phyloP scores from a whole-genome alignment of 2,797 vertebrate genomes.

The Pseudotriccus pelzelni region DNA sequence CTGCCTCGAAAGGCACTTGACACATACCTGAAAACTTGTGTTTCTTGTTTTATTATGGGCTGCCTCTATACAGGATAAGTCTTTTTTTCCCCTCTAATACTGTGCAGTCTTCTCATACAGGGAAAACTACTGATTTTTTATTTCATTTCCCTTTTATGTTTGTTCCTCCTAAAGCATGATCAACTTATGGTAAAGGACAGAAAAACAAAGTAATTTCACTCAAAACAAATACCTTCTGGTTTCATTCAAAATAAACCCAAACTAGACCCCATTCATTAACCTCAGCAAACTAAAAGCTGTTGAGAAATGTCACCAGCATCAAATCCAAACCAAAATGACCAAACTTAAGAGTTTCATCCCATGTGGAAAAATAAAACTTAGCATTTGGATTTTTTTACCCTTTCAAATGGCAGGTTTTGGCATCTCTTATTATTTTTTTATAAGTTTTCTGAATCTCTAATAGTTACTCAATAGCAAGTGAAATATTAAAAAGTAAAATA shows the following conservation, averaged over 20 bases:
- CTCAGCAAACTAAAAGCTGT: neutral
- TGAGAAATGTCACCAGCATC: neutral
- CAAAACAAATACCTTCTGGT: neutral
- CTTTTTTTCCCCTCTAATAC: neutral
- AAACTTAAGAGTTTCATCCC: neutral
- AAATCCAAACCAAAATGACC: neutral
- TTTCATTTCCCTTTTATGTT: constrained; percentile 44
- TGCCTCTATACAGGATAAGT: constrained; percentile 3
- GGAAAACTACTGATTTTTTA: constrained; percentile 33
- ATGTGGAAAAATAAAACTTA: neutral
- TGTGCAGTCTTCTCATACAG: neutral
- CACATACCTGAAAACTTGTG: neutral
- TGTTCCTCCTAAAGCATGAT: constrained; percentile 22
- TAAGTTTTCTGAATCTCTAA: neutral
- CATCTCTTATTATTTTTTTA: neutral
- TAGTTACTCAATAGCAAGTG: neutral
- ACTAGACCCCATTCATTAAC: neutral
- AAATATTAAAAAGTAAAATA: neutral
- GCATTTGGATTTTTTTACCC: neutral
- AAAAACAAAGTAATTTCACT: neutral
- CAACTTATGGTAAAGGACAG: neutral
- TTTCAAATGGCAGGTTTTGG: neutral
- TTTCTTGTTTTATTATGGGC: neutral
- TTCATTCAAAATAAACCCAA: constrained; percentile 16
- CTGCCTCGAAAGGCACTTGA: constrained; percentile 7